Conservation (phyloP, 2,113 vertebrate genomes). For the Fregetta grallaria region DNA sequence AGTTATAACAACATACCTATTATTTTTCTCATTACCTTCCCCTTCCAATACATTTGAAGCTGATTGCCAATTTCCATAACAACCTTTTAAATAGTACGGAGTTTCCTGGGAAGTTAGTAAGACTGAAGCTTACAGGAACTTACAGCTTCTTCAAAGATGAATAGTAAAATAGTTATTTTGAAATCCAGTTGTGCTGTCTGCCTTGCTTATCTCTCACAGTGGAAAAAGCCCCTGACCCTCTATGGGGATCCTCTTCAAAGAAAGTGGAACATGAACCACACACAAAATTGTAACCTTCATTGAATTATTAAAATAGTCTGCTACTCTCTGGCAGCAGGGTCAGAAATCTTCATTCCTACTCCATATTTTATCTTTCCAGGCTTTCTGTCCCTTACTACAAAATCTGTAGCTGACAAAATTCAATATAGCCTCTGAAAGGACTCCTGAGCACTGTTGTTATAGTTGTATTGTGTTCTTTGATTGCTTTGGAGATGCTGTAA, state of each 20-base stretch:
- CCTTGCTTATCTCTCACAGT: not conserved
- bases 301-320: slow-evolving; percentile 54
- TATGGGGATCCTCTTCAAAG: slow-evolving; percentile 36
- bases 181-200: slow-evolving; percentile 9
- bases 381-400: not conserved
- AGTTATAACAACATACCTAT: not conserved
- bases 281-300: slow-evolving; percentile 21
- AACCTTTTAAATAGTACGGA: not conserved
- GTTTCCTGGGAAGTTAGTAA: not conserved
- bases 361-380: not conserved
- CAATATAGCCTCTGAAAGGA: not conserved
- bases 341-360: not conserved
- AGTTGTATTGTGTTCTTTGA: not conserved
- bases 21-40: not conserved
- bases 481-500: not conserved
- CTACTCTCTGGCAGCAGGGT: not conserved
- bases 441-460: not conserved
- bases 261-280: not conserved
- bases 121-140: not conserved
- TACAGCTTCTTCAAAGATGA: not conserved
- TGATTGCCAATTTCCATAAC: not conserved
- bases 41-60: not conserved
- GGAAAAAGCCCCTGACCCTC: slow-evolving; percentile 8
- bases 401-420: slow-evolving; percentile 13
- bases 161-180: slow-evolving; percentile 16